A percentile compares a stretch with the other conserved stretches of the same genome.
These are phyloP conservation scores for Tetrao urogallus DNA, from an alignment of 2,113 vertebrate genomes.

Conservation along the genomic window DNA sequence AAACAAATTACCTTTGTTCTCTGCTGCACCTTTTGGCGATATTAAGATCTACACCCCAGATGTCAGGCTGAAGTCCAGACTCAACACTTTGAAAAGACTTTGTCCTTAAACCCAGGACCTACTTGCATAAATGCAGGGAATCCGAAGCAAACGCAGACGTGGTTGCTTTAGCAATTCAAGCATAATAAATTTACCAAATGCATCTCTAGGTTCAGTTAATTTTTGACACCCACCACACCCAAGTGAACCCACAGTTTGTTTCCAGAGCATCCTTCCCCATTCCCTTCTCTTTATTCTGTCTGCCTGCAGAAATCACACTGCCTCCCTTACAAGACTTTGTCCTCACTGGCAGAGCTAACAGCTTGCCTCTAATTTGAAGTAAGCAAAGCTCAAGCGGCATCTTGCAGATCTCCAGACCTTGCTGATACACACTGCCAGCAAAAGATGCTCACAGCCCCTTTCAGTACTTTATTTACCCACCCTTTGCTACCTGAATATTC, in stretches of 20 bases:
- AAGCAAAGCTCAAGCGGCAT: background rate
- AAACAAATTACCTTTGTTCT: background rate
- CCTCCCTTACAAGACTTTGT: background rate
- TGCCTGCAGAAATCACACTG: background rate
- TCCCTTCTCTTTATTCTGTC: background rate
- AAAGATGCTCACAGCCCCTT: background rate
- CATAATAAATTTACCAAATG: background rate
- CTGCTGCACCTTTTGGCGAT: background rate
- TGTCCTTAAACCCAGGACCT: background rate
- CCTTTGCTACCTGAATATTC: background rate
- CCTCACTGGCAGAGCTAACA: background rate
- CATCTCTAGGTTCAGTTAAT: background rate
- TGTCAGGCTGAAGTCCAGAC: background rate
- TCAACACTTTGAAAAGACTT: background rate
- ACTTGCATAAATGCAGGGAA: background rate
- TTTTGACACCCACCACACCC: background rate
- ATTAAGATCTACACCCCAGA: background rate
- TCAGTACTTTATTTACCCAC: background rate
- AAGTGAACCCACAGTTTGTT: background rate
- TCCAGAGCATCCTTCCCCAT: background rate
- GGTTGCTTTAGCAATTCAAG: background rate
- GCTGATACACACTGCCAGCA: background rate
- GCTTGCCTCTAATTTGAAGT: background rate
- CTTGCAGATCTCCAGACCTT: background rate
- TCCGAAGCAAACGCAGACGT: background rate